Percentiles rank a stretch among this genome's conserved stretches.
These are phyloP conservation scores for Melipona quadrifasciata DNA, from an alignment of 1,140 invertebrate genomes.

Conservation along the genomic window DNA sequence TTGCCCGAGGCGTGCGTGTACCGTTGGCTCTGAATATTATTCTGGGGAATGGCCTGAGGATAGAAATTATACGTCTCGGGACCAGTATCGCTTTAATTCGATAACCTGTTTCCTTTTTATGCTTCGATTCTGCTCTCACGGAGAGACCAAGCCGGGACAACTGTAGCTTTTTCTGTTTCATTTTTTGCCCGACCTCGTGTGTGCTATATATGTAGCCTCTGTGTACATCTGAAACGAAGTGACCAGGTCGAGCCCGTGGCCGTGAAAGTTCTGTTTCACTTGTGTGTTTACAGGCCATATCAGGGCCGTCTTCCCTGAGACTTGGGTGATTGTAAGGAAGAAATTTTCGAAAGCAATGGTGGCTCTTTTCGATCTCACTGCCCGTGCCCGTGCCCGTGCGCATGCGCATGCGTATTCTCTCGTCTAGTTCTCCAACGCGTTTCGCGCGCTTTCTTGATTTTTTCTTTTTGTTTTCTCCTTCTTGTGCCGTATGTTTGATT, in stretches of 20 bases:
- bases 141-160: conserved; percentile 33
- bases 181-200: conserved; percentile 64
- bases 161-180: conserved; percentile 34
- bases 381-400: background rate
- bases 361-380: conserved; percentile 23
- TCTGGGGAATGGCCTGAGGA: conserved; percentile 51
- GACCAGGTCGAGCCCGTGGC: conserved; percentile 74
- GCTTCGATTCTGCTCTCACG: conserved; percentile 66
- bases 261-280: conserved; percentile 76
- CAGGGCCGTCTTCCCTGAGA: conserved; percentile 33
- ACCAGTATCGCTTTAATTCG: conserved; percentile 71
- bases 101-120: conserved; percentile 76
- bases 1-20: conserved; percentile 12
- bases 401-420: too few relatives aligned
- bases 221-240: conserved; percentile 45
- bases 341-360: conserved; percentile 67
- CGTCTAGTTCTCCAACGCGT: conserved; percentile 7
- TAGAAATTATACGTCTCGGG: conserved; percentile 67
- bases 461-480: background rate
- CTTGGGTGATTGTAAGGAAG: conserved; percentile 46
- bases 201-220: background rate
- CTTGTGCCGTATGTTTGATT: background rate
- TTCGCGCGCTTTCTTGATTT: background rate
- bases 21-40: conserved; percentile 53
- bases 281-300: conserved; percentile 48